A percentile compares a stretch with the other conserved stretches of the same genome.
Evolutionary conservation across 2,888 invertebrate species (phyloP).

Genomic region (Ptychoptera contaminata): DNA sequence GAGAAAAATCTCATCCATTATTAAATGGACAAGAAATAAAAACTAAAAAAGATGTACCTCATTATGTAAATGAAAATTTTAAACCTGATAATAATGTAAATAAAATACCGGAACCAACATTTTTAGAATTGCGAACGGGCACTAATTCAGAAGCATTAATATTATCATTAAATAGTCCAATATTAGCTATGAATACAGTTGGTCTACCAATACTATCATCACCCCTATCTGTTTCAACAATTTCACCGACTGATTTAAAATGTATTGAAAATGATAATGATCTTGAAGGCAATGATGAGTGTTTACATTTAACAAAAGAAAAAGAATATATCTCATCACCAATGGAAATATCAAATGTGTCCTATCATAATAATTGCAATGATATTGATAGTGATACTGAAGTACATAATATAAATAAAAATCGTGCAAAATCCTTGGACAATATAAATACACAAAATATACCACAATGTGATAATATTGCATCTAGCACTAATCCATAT

Average conservation of each 20-base stretch:
- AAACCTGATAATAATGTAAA: too few relatives aligned
- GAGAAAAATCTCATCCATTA: too few relatives aligned
- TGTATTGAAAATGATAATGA: not conserved
- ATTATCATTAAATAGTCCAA: slow-evolving; percentile 10
- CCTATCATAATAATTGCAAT: slow-evolving; percentile 13
- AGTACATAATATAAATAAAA: not conserved
- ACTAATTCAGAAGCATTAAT: too few relatives aligned
- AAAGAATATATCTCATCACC: slow-evolving; percentile 27
- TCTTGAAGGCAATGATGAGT: slow-evolving; percentile 11
- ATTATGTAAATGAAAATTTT: slow-evolving; percentile 24
- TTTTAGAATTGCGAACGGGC: too few relatives aligned
- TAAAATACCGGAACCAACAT: too few relatives aligned
- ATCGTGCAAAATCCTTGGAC: slow-evolving; percentile 14
- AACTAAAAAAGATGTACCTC: slow-evolving; percentile 14
- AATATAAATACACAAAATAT: slow-evolving; percentile 4
- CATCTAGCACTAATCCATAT: too few relatives aligned
- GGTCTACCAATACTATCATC: slow-evolving; percentile 17
- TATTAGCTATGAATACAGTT: slow-evolving; percentile 24
- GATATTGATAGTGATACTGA: not conserved
- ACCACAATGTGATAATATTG: too few relatives aligned
- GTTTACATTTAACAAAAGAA: slow-evolving; percentile 20
- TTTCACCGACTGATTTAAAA: slow-evolving; percentile 1
- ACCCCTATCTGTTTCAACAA: not conserved
- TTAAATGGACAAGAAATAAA: too few relatives aligned
- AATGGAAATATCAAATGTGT: slow-evolving; percentile 24